Evolutionary conservation across 2,888 invertebrate genomes (phyloP).

Genomic region (Frankliniella intonsa): DNA sequence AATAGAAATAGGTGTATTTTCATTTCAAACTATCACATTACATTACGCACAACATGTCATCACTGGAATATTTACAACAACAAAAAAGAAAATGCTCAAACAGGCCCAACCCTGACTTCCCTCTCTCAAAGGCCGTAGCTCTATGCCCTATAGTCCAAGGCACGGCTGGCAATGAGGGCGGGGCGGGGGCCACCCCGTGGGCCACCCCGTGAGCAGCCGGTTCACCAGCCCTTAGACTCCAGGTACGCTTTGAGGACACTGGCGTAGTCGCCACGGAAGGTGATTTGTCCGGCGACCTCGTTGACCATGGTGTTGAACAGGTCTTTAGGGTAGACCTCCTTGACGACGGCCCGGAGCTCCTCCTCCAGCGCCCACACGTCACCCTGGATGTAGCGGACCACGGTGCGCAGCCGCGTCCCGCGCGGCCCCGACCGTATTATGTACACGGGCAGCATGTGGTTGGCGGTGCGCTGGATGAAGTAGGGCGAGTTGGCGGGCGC

Average conservation of each 20-base stretch:
- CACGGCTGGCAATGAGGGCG: neutral
- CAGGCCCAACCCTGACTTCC: no score
- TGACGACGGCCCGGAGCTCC: slow-evolving; percentile 60
- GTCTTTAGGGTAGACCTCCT: slow-evolving; percentile 44
- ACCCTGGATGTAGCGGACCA: slow-evolving; percentile 68
- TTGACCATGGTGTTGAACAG: slow-evolving; percentile 61
- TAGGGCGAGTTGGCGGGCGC: slow-evolving; percentile 56
- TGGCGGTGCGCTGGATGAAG: slow-evolving; percentile 68
- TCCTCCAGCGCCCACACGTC: slow-evolving; percentile 77
- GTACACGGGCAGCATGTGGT: slow-evolving; percentile 81
- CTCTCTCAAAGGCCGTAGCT: no score
- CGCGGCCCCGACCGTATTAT: slow-evolving; percentile 51
- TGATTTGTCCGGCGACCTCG: slow-evolving; percentile 66
- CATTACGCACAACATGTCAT: no score
- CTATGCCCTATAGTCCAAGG: no score
- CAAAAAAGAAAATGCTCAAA: no score
- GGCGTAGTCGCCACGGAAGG: slow-evolving; percentile 70
- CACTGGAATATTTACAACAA: no score
- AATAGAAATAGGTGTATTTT: no score
- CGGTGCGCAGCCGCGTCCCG: slow-evolving; percentile 49
- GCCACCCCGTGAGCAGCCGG: neutral
- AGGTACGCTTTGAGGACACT: slow-evolving; percentile 57
- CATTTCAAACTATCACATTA: no score
- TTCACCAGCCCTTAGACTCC: neutral
- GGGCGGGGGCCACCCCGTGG: neutral